Conservation (phyloP, 2,113 vertebrate species). For the Lichenostomus cassidix region DNA sequence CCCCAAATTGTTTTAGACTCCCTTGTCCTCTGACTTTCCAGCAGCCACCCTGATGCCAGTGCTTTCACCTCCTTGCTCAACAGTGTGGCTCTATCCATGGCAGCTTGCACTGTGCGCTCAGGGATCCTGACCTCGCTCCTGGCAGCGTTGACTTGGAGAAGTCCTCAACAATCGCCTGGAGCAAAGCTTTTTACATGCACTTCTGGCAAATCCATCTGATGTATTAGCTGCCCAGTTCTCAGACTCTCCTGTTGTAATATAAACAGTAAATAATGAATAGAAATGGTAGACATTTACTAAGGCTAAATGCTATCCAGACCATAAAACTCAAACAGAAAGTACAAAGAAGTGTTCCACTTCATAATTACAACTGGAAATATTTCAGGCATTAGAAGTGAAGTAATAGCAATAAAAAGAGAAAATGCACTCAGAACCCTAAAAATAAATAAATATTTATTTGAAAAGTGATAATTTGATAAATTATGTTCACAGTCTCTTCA, state of each 20-base stretch:
- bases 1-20: not conserved
- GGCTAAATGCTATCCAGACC: not conserved
- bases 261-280: slow-evolving; percentile 3
- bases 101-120: fast-evolving
- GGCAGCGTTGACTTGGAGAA: not conserved
- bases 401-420: not conserved
- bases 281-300: not conserved
- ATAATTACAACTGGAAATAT: slow-evolving; percentile 2
- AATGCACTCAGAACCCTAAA: not conserved
- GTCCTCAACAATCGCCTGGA: not conserved
- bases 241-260: not conserved
- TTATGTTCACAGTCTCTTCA: not conserved
- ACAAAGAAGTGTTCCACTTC: not conserved
- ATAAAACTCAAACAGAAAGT: slow-evolving; percentile 26
- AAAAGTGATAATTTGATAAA: not conserved
- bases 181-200: fast-evolving
- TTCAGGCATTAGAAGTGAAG: not conserved
- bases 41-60: fast-evolving
- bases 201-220: not conserved
- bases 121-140: not conserved
- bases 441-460: not conserved
- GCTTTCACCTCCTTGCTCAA: not conserved
- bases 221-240: not conserved
- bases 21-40: not conserved
- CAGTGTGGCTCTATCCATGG: fast-evolving